phyloP scores from a whole-genome alignment of 2,797 vertebrate species.

The Bucorvus abyssinicus region DNA sequence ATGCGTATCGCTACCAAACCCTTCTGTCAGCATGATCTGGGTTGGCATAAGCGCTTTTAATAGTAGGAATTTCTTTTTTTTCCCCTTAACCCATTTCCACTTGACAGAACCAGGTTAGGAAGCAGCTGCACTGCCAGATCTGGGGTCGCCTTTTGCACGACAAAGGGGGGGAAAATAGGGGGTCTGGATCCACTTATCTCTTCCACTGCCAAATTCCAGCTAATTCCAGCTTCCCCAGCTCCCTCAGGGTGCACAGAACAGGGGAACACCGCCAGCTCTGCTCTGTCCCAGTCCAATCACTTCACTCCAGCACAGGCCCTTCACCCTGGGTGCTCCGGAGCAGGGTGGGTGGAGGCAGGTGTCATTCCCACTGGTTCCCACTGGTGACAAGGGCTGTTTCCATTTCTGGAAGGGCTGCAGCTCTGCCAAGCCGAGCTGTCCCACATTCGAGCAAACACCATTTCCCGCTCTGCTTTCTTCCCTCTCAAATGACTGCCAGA shows the following conservation, averaged over 20 bases:
- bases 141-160: not conserved
- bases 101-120: slow-evolving; percentile 55
- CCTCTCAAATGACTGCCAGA: not conserved
- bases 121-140: not conserved
- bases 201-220: not conserved
- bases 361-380: not conserved
- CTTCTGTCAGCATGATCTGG: slow-evolving; percentile 26
- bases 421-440: not conserved
- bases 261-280: not conserved
- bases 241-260: accelerated
- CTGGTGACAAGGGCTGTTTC: not conserved
- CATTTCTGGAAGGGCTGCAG: not conserved
- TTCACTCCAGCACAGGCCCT: not conserved
- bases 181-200: not conserved
- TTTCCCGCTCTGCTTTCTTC: not conserved
- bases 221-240: not conserved
- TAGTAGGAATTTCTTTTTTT: not conserved
- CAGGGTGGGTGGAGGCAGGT: not conserved
- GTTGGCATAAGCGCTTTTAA: slow-evolving; percentile 40
- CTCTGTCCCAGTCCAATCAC: not conserved
- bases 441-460: not conserved
- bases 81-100: slow-evolving; percentile 2
- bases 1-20: not conserved
- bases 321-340: not conserved
- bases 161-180: not conserved